Evolutionary conservation across 2,888 invertebrate species (phyloP).

Genomic region (Labia minor): DNA sequence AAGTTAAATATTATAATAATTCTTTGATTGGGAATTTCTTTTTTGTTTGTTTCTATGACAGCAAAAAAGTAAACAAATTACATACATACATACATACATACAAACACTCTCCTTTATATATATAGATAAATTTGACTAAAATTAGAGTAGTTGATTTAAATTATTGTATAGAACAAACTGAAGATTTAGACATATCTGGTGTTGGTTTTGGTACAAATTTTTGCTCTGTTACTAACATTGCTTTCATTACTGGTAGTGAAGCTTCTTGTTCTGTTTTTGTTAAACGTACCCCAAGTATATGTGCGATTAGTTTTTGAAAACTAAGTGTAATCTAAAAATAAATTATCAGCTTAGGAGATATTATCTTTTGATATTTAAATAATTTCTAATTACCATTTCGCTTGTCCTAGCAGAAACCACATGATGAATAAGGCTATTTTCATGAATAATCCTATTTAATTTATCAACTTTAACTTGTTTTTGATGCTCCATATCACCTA

Average conservation of each 20-base stretch:
- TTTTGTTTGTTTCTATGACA: no score
- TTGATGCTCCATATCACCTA: slow-evolving; percentile 59
- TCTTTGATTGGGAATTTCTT: no score
- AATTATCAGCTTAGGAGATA: background rate
- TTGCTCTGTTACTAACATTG: slow-evolving; percentile 42
- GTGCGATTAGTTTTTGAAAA: slow-evolving; percentile 60
- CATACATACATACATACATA: no score
- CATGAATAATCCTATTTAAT: slow-evolving; percentile 52
- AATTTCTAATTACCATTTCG: slow-evolving; percentile 46
- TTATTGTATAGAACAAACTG: slow-evolving; percentile 24
- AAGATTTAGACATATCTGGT: slow-evolving; percentile 19
- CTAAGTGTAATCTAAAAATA: slow-evolving; percentile 47
- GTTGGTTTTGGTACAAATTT: background rate
- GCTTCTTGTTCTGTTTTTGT: slow-evolving; percentile 55
- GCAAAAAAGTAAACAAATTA: no score
- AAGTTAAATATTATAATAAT: no score
- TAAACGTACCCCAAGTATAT: slow-evolving; percentile 52
- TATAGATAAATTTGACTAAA: no score
- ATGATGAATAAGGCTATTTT: slow-evolving; percentile 48
- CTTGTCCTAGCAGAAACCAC: slow-evolving; percentile 62
- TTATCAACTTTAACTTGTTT: slow-evolving; percentile 53
- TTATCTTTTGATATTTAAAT: slow-evolving; percentile 19
- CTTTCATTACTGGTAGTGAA: slow-evolving; percentile 53
- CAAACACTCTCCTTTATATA: no score
- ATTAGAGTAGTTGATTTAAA: no score